These are phyloP conservation scores for Zophobas atratus DNA, from an alignment of 1,140 invertebrate genomes.

Conservation along the genomic window DNA sequence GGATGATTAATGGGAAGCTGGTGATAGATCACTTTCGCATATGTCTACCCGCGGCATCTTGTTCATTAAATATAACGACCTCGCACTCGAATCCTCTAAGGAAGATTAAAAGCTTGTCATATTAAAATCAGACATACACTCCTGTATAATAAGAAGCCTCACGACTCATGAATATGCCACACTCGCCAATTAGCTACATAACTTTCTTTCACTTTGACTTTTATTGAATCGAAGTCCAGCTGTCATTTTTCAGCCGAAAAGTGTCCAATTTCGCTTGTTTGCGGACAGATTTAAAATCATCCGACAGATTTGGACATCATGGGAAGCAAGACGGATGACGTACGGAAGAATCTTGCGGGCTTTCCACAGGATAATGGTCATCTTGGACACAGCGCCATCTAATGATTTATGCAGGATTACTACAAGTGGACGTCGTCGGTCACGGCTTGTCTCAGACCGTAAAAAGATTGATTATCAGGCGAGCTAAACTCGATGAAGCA, in stretches of 20 bases:
- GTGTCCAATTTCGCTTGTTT: conserved; percentile 35
- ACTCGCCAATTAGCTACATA: background rate
- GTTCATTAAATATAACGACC: conserved; percentile 57
- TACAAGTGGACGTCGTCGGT: conserved; percentile 42
- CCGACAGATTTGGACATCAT: conserved; percentile 42
- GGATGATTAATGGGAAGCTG: conserved; percentile 55
- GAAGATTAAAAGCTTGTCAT: conserved; percentile 53
- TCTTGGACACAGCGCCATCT: conserved; percentile 48
- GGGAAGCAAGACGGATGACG: conserved; percentile 57
- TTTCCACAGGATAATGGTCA: conserved; percentile 54
- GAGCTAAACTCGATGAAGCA: conserved; percentile 44
- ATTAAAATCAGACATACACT: conserved; percentile 38
- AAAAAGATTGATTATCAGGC: conserved; percentile 47
- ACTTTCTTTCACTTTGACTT: conserved; percentile 3
- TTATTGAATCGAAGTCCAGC: background rate
- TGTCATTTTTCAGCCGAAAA: background rate
- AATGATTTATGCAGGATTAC: conserved; percentile 59
- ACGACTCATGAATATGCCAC: background rate
- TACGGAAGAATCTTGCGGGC: conserved; percentile 53
- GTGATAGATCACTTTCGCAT: conserved; percentile 58
- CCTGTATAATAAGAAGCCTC: background rate
- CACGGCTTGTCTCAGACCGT: conserved; percentile 25
- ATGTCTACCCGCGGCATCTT: conserved; percentile 55
- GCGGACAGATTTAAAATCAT: conserved; percentile 5
- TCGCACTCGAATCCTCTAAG: conserved; percentile 48